Evolutionary conservation across 2,888 invertebrate species (phyloP).

Genomic region (Phasia obesa): DNA sequence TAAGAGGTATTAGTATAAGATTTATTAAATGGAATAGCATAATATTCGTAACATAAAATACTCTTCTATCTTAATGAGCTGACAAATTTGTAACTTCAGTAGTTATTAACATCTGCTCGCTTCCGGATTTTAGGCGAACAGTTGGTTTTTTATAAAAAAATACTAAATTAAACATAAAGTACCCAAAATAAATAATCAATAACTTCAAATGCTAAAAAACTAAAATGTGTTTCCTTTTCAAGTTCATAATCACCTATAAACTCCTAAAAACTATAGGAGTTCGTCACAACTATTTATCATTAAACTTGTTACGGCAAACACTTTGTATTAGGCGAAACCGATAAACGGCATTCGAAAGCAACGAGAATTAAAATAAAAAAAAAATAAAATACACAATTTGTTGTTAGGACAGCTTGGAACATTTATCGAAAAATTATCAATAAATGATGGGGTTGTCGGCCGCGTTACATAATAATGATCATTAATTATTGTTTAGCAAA

Average conservation of each 20-base stretch:
- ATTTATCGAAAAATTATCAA: slow-evolving; percentile 56
- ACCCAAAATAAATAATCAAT: no score
- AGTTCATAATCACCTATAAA: no score
- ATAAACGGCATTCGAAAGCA: not conserved
- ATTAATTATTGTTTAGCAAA: slow-evolving; percentile 58
- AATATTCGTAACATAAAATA: no score
- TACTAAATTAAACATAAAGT: no score
- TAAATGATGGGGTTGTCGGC: slow-evolving; percentile 52
- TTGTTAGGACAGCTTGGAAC: slow-evolving; percentile 36
- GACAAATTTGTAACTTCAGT: no score
- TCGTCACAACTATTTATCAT: slow-evolving; percentile 3
- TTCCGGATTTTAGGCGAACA: no score
- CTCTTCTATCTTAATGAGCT: no score
- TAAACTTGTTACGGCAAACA: not conserved
- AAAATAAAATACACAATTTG: slow-evolving; percentile 45
- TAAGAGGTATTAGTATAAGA: no score
- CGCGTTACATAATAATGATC: slow-evolving; percentile 56
- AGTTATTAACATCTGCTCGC: no score
- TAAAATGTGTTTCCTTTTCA: not conserved
- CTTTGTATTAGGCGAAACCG: slow-evolving; percentile 1
- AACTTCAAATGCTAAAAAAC: not conserved
- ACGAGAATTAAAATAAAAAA: not conserved
- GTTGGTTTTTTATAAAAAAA: no score
- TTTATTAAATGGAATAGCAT: no score
- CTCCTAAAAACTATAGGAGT: not conserved